phyloP scores from a whole-genome alignment of 2,888 invertebrate genomes.

The Arctia plantaginis region DNA sequence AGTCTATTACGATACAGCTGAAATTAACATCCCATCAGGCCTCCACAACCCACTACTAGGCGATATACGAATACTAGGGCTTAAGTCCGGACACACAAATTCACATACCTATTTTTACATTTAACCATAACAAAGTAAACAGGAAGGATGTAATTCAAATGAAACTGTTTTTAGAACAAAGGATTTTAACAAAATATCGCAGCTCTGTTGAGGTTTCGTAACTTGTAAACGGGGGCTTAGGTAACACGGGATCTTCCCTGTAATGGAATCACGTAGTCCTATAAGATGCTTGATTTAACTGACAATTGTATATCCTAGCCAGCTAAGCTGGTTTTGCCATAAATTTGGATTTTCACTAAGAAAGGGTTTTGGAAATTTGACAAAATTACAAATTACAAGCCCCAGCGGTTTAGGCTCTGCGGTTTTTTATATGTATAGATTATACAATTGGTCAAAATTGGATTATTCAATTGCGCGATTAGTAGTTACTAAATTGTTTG shows the following conservation, averaged over 20 bases:
- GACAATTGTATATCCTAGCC: conserved; percentile 16
- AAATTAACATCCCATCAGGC: too few relatives aligned
- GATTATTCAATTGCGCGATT: too few relatives aligned
- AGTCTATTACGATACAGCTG: too few relatives aligned
- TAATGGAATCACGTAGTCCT: conserved; percentile 19
- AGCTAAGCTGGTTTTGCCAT: neutral
- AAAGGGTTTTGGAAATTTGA: too few relatives aligned
- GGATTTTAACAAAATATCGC: neutral
- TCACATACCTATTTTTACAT: neutral
- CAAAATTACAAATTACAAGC: too few relatives aligned
- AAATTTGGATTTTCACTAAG: neutral
- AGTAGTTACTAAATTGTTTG: neutral
- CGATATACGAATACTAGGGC: too few relatives aligned
- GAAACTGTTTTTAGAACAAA: neutral
- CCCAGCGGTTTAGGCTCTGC: too few relatives aligned
- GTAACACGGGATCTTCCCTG: conserved; percentile 13
- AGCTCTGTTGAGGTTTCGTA: neutral
- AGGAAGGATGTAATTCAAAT: neutral
- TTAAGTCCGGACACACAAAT: too few relatives aligned
- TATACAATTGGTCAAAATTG: too few relatives aligned
- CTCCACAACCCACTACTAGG: too few relatives aligned
- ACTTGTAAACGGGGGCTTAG: neutral
- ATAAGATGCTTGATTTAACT: conserved; percentile 14
- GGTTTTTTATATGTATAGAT: too few relatives aligned
- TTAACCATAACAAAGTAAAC: neutral